Percentiles rank a stretch among this genome's conserved stretches.
These are phyloP conservation scores for Epicauta chinensis DNA, from an alignment of 1,140 invertebrate genomes.

Conservation along the genomic window DNA sequence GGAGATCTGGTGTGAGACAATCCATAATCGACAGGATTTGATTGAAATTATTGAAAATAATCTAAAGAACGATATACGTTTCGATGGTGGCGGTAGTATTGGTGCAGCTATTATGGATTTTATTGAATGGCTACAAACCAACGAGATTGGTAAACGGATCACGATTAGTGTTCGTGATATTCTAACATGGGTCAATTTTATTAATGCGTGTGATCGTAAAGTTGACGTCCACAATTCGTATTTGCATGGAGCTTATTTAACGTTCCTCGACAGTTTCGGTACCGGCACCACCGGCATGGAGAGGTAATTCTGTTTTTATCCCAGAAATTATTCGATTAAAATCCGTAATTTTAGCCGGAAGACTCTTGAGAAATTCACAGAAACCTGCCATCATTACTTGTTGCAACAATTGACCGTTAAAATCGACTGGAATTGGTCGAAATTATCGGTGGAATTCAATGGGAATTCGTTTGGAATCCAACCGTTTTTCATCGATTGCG, in stretches of 20 bases:
- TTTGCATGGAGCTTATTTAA: constrained; percentile 83
- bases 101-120: constrained; percentile 71
- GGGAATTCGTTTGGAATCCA: constrained; percentile 56
- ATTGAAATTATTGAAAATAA: constrained; percentile 76
- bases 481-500: constrained; percentile 63
- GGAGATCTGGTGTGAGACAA: constrained; percentile 94
- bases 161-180: constrained; percentile 90
- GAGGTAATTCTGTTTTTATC: constrained; percentile 38
- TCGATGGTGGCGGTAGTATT: constrained; percentile 50
- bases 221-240: constrained; percentile 58
- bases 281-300: constrained; percentile 59
- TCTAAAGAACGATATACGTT: constrained; percentile 48
- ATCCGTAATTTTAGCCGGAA: constrained; percentile 32
- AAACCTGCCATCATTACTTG: constrained; percentile 48
- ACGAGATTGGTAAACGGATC: constrained; percentile 68
- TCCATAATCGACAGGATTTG: constrained; percentile 63
- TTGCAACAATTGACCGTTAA: constrained; percentile 43
- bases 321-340: neutral
- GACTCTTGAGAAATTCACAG: constrained; percentile 47
- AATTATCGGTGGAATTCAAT: constrained; percentile 23
- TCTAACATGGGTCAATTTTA: constrained; percentile 88
- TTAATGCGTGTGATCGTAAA: constrained; percentile 59
- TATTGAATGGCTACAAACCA: constrained; percentile 67
- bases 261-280: constrained; percentile 87
- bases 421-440: constrained; percentile 23